phyloP scores from a whole-genome alignment of 2,888 invertebrate genomes.

The Mylabris sibirica region DNA sequence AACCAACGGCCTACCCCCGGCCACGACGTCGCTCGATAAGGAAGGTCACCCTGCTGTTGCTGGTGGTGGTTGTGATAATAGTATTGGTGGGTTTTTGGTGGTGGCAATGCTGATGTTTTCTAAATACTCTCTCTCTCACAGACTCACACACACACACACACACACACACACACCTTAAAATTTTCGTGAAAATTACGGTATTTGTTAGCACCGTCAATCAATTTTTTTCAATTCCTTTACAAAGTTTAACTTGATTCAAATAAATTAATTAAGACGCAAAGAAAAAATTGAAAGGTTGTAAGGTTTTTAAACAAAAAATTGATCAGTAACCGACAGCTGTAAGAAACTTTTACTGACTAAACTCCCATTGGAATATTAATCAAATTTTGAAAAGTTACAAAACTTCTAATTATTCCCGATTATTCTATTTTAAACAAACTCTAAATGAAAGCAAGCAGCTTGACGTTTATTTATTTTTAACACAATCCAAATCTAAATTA shows the following conservation, averaged over 20 bases:
- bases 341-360: background rate
- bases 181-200: background rate
- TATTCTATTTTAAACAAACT: background rate
- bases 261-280: background rate
- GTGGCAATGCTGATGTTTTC: background rate
- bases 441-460: too few relatives aligned
- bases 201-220: background rate
- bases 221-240: background rate
- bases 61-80: background rate
- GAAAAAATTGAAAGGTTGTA: background rate
- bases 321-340: background rate
- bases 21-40: conserved; percentile 32
- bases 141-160: background rate
- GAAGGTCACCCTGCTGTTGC: conserved; percentile 27
- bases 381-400: background rate
- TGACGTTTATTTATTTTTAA: background rate
- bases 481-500: too few relatives aligned
- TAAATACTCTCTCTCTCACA: background rate
- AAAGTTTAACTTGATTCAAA: background rate
- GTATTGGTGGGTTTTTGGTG: background rate
- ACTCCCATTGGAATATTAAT: background rate
- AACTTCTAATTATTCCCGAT: background rate
- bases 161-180: background rate
- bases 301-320: background rate
- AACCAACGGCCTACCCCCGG: conserved; percentile 35